Base-by-base conservation (phyloP, 2,797 vertebrate species). In the Brachymystax lenok region DNA sequence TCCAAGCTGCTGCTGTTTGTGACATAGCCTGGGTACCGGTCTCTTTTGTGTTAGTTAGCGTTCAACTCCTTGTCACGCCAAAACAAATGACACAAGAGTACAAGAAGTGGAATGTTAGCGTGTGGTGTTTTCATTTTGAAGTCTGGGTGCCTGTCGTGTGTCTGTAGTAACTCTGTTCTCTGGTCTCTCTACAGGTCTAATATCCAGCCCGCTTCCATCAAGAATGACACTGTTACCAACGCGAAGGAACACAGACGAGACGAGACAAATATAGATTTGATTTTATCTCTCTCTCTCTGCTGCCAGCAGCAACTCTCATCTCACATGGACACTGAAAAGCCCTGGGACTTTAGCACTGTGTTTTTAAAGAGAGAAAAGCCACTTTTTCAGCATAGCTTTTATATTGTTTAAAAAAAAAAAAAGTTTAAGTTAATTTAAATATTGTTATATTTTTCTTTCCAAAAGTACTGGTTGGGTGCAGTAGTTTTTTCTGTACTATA, bases 261-360 rank as follows among this genome's bases (percentile, higher is more conserved):
- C 5, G 33, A 35, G 33, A 33, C 33, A 6, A 33, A 33, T 33
- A 33, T 30, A 0, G 3, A 30, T 6, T 84, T 89, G 82, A 80
- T 84, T 84, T 75, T 71, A n/a, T 56, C 54, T 24, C 24, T 24
- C 24, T 24, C 24, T 24, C 24, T 24, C 24, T 24, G 78, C 71
- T 30, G 71, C 76, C 75, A 63, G 67, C 46, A 76, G 73, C 75
- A 76, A 75, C 75, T 74, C 73, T 74, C 61, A 79, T 66, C 67
- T 68, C 82, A 78, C 68, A 80, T 71, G 51, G 61, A 79, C 73
- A 76, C 72, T 71, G 73, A 78, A 85, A 83, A 54, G 61, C 59
- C 71, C 82, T 64, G 51, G 73, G 75, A 83, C 64, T 80, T 83
- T 82, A 88, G 89, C 86, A 90, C 87, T 88, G 87, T 88, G 87